Evolutionary conservation across 2,113 vertebrate genomes (phyloP), one percentile per base, ranked within the genome.

Genomic region (Gopherus evgoodei): DNA sequence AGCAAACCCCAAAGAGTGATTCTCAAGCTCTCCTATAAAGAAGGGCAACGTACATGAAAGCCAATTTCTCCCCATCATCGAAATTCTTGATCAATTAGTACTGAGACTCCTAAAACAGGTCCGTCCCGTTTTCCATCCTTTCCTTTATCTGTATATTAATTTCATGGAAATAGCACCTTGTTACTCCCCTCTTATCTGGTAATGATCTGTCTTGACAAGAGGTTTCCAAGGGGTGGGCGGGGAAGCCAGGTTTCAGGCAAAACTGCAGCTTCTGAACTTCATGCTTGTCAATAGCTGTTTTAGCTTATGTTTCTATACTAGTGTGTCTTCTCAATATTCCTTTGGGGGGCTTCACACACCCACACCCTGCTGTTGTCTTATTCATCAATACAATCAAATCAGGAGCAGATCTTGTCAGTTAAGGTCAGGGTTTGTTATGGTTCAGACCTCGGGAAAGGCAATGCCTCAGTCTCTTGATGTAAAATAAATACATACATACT

Each of bases 221-320:
- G 27, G 90, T 97, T 97, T 97, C 93, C 94, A 97, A 97, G 92
- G 89, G 7, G 80, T 78, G 92, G 90, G 96, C 88, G 91, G 79
- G 94, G 96, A 96, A 95, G 95, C 94, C 90, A 86, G 84, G 94
- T 97, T 97, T 81, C 25, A 49, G 97, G 98, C 97, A 94, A 92
- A 98, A 90, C 94, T 93, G 94, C 94, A 95, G 96, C 94, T 96
- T 97, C 95, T 97, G 96, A 97, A 96, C 95, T 97, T 97, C 94
- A 91, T 96, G 97, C 94, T 92, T 98, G 98, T 97, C 98, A 97
- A 94, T 97, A 97, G 91, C 81, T 88, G 88, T 97, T 98, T 96
- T 62, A 95, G 81, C 97, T 93, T 95, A 90, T 24, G n/a, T 78
- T 86, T 53, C 81, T 72, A 56, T 86, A 93, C 93, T 93, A 93